These are phyloP conservation scores for Pandion haliaetus DNA, from an alignment of 2,113 vertebrate species.

Conservation along the genomic window DNA sequence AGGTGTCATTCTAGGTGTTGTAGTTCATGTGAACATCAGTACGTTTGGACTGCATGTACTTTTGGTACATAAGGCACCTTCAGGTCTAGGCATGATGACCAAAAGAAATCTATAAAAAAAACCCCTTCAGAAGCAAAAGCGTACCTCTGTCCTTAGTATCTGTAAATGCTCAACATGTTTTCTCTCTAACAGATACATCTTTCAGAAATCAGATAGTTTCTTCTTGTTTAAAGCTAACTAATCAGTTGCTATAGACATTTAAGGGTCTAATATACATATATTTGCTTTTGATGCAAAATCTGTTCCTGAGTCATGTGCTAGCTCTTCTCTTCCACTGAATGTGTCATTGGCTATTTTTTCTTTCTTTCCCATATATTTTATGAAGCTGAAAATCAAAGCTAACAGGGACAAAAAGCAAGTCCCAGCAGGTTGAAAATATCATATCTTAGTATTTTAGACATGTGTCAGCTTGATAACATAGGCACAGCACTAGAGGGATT, in stretches of 20 bases:
- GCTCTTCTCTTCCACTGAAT: slow-evolving; percentile 16
- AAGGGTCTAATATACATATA: neutral
- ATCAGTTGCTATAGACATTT: neutral
- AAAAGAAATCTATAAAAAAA: slow-evolving; percentile 11
- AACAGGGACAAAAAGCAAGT: slow-evolving; percentile 65
- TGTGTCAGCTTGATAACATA: slow-evolving; percentile 67
- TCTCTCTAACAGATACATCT: neutral
- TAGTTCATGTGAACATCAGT: neutral
- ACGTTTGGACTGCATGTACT: neutral
- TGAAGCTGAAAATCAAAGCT: slow-evolving; percentile 71
- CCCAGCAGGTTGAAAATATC: slow-evolving; percentile 68
- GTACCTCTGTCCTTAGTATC: neutral
- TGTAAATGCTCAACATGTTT: neutral
- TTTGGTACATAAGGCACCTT: neutral
- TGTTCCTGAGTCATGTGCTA: neutral
- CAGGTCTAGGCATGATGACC: neutral
- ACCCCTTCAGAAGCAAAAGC: neutral
- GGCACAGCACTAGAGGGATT: slow-evolving; percentile 47
- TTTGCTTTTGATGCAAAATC: slow-evolving; percentile 16
- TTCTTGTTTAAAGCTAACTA: neutral
- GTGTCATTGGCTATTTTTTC: slow-evolving; percentile 50
- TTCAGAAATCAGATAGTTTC: neutral
- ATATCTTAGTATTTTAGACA: slow-evolving; percentile 69
- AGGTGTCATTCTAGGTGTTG: neutral
- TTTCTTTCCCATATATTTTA: slow-evolving; percentile 49